Evolutionary conservation across 1,140 invertebrate species (phyloP).

Genomic region (Drusus annulatus): DNA sequence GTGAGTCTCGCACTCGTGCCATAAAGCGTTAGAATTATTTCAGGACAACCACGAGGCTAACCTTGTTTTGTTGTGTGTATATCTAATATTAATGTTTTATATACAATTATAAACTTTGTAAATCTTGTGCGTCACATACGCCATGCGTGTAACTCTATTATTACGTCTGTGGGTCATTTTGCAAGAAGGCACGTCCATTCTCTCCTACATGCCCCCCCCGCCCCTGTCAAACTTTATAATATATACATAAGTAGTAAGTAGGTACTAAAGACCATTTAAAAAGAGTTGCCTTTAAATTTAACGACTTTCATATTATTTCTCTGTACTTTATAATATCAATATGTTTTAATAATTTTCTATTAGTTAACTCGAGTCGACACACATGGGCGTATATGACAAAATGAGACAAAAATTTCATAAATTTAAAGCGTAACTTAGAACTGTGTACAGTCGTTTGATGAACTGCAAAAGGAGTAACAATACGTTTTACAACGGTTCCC

Average conservation of each 20-base stretch:
- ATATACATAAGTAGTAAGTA: too few species aligned
- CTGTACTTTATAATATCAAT: too few species aligned
- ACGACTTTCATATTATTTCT: too few species aligned
- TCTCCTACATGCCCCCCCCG: too few species aligned
- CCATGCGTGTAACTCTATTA: constrained; percentile 12
- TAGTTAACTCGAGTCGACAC: background rate
- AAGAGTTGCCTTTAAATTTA: too few species aligned
- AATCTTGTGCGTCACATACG: constrained; percentile 33
- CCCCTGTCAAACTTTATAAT: too few species aligned
- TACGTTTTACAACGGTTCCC: constrained; percentile 25
- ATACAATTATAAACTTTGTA: constrained; percentile 48
- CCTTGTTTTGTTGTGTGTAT: constrained; percentile 50
- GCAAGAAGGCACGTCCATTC: too few species aligned
- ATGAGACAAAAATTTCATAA: background rate
- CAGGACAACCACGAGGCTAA: constrained; percentile 47
- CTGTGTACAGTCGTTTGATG: background rate
- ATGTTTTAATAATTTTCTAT: too few species aligned
- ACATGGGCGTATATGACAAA: constrained; percentile 1
- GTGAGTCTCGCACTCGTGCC: constrained; percentile 51
- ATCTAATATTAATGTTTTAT: constrained; percentile 54
- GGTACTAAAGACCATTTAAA: too few species aligned
- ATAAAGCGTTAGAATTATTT: constrained; percentile 69
- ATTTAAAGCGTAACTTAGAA: constrained; percentile 24
- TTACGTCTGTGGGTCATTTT: too few species aligned
- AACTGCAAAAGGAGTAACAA: constrained; percentile 18